Base-by-base conservation (phyloP, 2,888 invertebrate species). In the Acronicta leporina region DNA sequence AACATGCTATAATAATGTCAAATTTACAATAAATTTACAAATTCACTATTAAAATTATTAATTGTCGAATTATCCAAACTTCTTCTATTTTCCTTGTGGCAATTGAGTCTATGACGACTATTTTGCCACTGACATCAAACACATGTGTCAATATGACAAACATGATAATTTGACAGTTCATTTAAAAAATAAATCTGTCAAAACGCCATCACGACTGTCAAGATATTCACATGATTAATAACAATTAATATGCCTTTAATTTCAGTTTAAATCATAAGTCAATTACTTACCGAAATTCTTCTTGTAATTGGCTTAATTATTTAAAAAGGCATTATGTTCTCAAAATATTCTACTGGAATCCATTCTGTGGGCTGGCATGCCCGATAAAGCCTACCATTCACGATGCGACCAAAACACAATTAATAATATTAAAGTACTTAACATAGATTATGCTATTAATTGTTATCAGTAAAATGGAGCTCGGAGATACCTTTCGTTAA, bases 21-120 rank as follows among this genome's bases (percentile, higher is more conserved):
- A 83, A 83, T 83, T 79, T 84, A 84, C 83, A 84, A 57, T 78
- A 64, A 84, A 77, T 81, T 76, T 82, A 84, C 83, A 84, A 61
- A 45, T 59, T 47, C 11, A 20, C 43, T 40, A 27, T 47, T 13
- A 53, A 42, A 25, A 75, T 63, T 71, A 57, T 65, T 44, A 63
- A 58, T 53, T 9, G 27, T 27, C 27, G 1, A 9, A 9, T 7
- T 30, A 7, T 20, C 20, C n/a, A n/a, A n/a, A n/a, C n/a, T n/a
- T n/a, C n/a, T n/a, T n/a, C n/a, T n/a, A n/a, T n/a, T n/a, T n/a
- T n/a, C n/a, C n/a, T n/a, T n/a, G n/a, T n/a, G n/a, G n/a, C n/a
- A n/a, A n/a, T n/a, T n/a, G n/a, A n/a, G n/a, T n/a, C n/a, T n/a
- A n/a, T n/a, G n/a, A n/a, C n/a, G n/a, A n/a, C n/a, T n/a, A n/a